Percentiles rank a stretch among this genome's conserved stretches.
Evolutionary conservation across 2,888 invertebrate species (phyloP).

Genomic region (Morinoia aosen): DNA sequence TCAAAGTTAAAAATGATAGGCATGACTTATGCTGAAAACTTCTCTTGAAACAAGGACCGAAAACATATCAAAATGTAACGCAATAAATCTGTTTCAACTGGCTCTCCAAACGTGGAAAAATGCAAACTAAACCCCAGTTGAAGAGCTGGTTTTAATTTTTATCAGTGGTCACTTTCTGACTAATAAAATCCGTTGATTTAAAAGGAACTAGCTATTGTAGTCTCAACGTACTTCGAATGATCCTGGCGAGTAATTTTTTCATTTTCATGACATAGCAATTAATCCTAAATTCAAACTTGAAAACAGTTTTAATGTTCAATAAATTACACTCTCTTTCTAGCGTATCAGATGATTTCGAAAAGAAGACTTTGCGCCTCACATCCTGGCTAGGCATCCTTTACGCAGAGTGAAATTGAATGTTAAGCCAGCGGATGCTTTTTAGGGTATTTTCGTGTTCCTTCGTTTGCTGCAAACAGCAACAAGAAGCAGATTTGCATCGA

Average conservation of each 20-base stretch:
- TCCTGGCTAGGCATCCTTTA: background rate
- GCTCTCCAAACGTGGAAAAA: too few relatives aligned
- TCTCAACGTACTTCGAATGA: background rate
- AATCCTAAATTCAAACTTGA: background rate
- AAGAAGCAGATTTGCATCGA: constrained; percentile 3
- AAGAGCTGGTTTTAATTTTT: background rate
- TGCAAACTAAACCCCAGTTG: too few relatives aligned
- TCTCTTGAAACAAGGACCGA: too few relatives aligned
- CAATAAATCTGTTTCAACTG: too few relatives aligned
- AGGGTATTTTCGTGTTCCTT: background rate
- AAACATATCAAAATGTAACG: too few relatives aligned
- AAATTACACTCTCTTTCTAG: background rate
- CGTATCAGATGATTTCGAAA: background rate
- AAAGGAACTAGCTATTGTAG: background rate
- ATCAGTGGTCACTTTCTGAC: background rate
- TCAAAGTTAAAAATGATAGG: background rate
- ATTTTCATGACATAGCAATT: background rate
- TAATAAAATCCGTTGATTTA: background rate
- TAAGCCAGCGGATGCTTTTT: background rate
- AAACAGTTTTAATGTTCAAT: background rate
- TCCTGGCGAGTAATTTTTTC: background rate
- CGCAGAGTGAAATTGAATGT: background rate
- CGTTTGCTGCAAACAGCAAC: background rate
- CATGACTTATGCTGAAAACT: background rate
- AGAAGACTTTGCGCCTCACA: background rate